These are phyloP conservation scores for Ceraclea dissimilis DNA, from an alignment of 2,888 invertebrate genomes.

Conservation along the genomic window DNA sequence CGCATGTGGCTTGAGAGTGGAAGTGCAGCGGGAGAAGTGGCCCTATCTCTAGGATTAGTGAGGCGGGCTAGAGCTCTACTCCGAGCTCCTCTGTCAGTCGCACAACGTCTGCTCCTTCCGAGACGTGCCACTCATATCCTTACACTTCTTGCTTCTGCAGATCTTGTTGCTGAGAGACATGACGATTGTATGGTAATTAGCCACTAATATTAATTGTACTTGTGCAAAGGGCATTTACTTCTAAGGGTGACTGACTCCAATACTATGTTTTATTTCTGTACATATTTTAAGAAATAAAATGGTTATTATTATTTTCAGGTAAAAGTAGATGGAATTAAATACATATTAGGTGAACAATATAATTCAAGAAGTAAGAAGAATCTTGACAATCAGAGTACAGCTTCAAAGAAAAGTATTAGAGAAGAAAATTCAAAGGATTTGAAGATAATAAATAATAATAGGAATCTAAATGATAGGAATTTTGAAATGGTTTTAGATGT, in stretches of 20 bases:
- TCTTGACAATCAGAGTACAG: background rate
- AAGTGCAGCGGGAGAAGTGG: conserved; percentile 4
- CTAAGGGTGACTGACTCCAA: too few relatives aligned
- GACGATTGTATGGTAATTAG: conserved; percentile 28
- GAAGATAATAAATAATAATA: too few relatives aligned
- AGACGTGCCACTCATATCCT: conserved; percentile 29
- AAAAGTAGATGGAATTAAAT: conserved; percentile 21
- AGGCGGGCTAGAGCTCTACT: conserved; percentile 19
- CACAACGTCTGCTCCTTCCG: conserved; percentile 31
- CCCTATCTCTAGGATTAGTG: conserved; percentile 16
- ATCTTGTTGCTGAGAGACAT: conserved; percentile 28
- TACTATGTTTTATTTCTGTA: too few relatives aligned
- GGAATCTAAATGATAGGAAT: conserved; percentile 8
- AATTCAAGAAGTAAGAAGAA: conserved; percentile 8
- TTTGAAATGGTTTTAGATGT: conserved; percentile 24
- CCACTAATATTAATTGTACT: too few relatives aligned
- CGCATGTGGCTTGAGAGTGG: conserved; percentile 19
- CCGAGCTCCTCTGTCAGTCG: conserved; percentile 9
- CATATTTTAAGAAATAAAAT: background rate
- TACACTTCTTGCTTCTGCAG: conserved; percentile 30
- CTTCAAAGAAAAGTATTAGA: background rate
- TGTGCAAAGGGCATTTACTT: too few relatives aligned
- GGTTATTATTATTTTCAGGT: conserved; percentile 19
- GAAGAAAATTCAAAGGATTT: too few relatives aligned
- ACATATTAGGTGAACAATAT: conserved; percentile 19